Evolutionary conservation across 2,888 invertebrate species (phyloP), one percentile per base, ranked within the genome.

Genomic region (Drosophila prostipennis): DNA sequence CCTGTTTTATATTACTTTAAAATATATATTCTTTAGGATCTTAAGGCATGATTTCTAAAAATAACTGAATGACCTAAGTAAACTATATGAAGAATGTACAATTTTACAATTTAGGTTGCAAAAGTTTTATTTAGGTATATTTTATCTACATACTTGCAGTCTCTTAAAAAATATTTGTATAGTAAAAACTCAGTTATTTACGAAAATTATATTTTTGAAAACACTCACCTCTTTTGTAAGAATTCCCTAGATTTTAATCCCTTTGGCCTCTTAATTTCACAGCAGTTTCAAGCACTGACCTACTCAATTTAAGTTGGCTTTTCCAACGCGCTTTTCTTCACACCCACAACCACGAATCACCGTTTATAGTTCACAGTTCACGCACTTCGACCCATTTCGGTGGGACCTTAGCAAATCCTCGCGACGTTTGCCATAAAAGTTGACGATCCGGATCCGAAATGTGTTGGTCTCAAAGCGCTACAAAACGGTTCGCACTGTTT

Each of bases 311-410:
- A 59, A 34, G 6, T 14, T 23, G 23, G 56, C 7, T 39, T 69
- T 39, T 45, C 40, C 40, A 52, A 46, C 40, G 43, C 56, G 39
- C 6, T 26, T 45, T 37, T n/a, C 23, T 37, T 36, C 52, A 56
- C 70, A 63, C 75, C 65, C 65, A 52, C 65, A 34, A 46, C 13
- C 32, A 6, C 37, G 7, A 39, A 19, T 60, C 37, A 37, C 37
- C 19, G 19, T 45, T 32, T 29, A 60, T 60, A 23, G 55, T 54
- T 60, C 61, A 61, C 60, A 32, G 55, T 58, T 59, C 46, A 67
- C 80, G 74, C 81, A 78, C 80, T 86, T 77, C 78, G 84, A 76
- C 78, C 87, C 78, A 88, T 88, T 77, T 85, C 57, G 11, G 16
- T 6, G 43, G 14, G 14, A n/a, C n/a, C 7, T 74, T 48, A 79